phyloP scores from a whole-genome alignment of 2,797 vertebrate species.

The Fistularia tabacaria region DNA sequence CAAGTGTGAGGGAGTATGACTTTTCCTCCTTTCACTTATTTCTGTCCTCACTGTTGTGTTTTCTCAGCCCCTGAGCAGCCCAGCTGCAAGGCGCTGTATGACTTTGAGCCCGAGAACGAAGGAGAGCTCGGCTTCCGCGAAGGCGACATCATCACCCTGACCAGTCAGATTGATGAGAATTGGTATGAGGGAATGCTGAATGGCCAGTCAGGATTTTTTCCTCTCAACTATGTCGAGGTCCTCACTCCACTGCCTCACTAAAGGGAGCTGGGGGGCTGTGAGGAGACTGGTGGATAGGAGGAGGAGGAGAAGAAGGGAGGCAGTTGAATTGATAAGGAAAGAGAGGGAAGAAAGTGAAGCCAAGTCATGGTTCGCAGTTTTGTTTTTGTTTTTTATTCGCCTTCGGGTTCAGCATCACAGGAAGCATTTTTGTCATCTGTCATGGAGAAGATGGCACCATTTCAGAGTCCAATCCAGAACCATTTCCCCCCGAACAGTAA shows the following conservation, averaged over 20 bases:
- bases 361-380: no score
- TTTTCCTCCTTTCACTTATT: not conserved
- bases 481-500: constrained; percentile 27
- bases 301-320: constrained; percentile 20
- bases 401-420: constrained; percentile 44
- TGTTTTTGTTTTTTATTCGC: constrained; percentile 33
- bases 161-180: constrained; percentile 99
- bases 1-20: not conserved
- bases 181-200: constrained; percentile 97
- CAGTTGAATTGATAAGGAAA: constrained; percentile 33
- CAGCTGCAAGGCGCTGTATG: constrained; percentile 93
- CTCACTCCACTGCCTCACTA: constrained; percentile 91
- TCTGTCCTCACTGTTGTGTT: constrained; percentile 4
- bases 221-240: constrained; percentile 96
- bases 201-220: constrained; percentile 96
- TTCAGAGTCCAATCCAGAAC: constrained; percentile 61
- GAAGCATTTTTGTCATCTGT: constrained; percentile 62
- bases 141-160: constrained; percentile 95
- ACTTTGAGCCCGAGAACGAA: constrained; percentile 97
- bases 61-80: constrained; percentile 84
- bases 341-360: constrained; percentile 51
- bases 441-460: constrained; percentile 46
- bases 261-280: constrained; percentile 19
- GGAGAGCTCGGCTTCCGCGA: constrained; percentile 96
- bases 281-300: constrained; percentile 35